Percentiles rank a stretch among this genome's conserved stretches.
These are phyloP conservation scores for Enteromius mattozi DNA, from an alignment of 2,797 vertebrate genomes.

Conservation along the genomic window DNA sequence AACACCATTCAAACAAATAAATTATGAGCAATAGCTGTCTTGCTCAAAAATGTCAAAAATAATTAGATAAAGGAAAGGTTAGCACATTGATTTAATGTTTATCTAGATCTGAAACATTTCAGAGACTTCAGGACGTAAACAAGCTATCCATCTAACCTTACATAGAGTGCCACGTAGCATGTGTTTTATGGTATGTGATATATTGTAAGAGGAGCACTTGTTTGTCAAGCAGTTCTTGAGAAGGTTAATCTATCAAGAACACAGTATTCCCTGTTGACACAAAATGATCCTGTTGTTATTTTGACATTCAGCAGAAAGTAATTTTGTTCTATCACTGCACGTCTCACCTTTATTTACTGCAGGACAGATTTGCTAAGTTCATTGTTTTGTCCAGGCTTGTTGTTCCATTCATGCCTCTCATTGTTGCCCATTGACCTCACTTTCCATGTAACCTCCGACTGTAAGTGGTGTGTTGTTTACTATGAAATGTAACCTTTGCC, in stretches of 20 bases:
- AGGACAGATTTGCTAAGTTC: background rate
- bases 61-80: background rate
- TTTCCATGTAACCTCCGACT: slow-evolving; percentile 32
- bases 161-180: slow-evolving; percentile 4
- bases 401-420: slow-evolving; percentile 37
- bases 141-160: slow-evolving; percentile 28
- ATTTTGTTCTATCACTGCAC: background rate
- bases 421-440: slow-evolving; percentile 44
- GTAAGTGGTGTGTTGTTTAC: slow-evolving; percentile 56
- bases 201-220: slow-evolving; percentile 39
- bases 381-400: background rate
- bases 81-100: slow-evolving; percentile 7
- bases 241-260: slow-evolving; percentile 5
- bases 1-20: background rate
- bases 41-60: background rate
- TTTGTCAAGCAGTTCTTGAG: slow-evolving; percentile 26
- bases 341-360: background rate
- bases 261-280: background rate
- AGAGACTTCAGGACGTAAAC: slow-evolving; percentile 53
- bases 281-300: background rate
- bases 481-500: slow-evolving; percentile 57
- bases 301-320: background rate
- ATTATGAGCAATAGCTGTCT: too few relatives aligned
- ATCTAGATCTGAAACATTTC: background rate
- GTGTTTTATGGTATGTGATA: slow-evolving; percentile 10